Evolutionary conservation across 2,888 invertebrate genomes (phyloP).

Genomic region (Spicauda simplicius): DNA sequence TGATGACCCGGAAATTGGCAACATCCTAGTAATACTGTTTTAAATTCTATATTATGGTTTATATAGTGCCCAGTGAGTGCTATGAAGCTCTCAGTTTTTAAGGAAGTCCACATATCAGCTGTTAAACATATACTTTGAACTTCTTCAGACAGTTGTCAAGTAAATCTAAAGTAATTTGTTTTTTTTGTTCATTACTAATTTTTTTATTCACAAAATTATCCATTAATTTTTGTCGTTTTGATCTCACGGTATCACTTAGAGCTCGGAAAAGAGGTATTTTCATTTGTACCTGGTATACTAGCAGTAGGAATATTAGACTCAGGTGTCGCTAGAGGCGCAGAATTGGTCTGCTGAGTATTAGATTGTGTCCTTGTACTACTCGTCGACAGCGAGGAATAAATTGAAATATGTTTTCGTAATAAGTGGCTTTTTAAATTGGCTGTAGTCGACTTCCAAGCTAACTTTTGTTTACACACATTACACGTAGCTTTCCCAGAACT

Average conservation of each 20-base stretch:
- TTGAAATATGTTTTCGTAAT: neutral
- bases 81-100: neutral
- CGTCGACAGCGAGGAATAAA: neutral
- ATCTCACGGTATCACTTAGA: too few relatives aligned
- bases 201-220: neutral
- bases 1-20: neutral
- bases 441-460: neutral
- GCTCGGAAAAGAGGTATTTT: too few relatives aligned
- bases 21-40: neutral
- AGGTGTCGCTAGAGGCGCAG: neutral
- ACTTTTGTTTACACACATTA: neutral
- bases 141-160: neutral
- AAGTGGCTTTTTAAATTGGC: neutral
- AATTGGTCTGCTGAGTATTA: too few relatives aligned
- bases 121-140: neutral
- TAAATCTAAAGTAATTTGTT: neutral
- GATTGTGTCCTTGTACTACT: too few relatives aligned
- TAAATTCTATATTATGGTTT: neutral
- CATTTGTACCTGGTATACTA: neutral
- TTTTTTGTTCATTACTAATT: neutral
- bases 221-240: too few relatives aligned
- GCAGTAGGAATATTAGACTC: neutral
- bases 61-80: neutral
- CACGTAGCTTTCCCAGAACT: neutral
- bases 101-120: neutral